Evolutionary conservation across 2,888 invertebrate genomes (phyloP).

Genomic region (Anagyrus pseudococci): DNA sequence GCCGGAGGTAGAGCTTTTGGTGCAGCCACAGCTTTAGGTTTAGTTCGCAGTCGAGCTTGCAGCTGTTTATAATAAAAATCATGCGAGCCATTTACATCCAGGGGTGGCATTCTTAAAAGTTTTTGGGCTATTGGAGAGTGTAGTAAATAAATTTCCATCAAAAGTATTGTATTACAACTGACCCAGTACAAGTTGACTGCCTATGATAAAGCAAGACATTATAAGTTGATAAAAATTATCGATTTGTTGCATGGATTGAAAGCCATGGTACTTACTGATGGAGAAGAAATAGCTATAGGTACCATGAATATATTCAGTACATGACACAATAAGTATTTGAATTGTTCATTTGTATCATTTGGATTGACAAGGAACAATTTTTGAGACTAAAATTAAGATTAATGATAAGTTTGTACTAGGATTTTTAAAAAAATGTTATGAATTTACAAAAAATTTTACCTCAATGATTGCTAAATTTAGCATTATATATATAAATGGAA

Average conservation of each 20-base stretch:
- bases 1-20: no score
- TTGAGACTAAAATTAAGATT: neutral
- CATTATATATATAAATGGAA: neutral
- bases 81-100: neutral
- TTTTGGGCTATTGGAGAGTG: neutral
- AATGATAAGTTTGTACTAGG: neutral
- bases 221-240: no score
- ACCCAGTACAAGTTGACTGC: neutral
- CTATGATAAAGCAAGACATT: neutral
- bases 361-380: neutral
- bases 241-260: neutral
- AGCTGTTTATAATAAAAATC: conserved; percentile 15
- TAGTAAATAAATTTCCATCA: neutral
- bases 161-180: neutral
- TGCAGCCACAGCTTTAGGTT: no score
- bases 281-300: neutral
- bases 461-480: neutral
- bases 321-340: neutral
- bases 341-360: no score
- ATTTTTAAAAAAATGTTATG: neutral
- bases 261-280: neutral
- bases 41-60: no score
- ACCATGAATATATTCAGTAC: neutral
- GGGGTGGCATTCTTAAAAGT: neutral
- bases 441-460: neutral